Evolutionary conservation across 2,888 invertebrate genomes (phyloP), one percentile per base, ranked within the genome.

Genomic region (Beris morrisii): DNA sequence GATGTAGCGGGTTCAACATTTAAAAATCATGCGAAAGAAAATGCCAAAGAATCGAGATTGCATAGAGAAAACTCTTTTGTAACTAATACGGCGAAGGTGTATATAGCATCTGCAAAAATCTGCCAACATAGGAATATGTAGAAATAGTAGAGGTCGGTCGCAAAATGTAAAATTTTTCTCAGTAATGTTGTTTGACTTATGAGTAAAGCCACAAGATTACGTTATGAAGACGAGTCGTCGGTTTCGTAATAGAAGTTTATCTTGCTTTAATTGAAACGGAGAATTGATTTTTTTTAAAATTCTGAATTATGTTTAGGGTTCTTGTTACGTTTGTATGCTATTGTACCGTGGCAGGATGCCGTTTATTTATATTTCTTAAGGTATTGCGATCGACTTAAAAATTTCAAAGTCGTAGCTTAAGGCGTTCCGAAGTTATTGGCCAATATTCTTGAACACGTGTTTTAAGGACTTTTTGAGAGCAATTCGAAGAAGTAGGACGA

Each of bases 11-110:
- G 50, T 50, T 50, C 50, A 61, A 22, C 22, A 61, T 52, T 67
- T 68, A 54, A 50, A 65, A 65, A 50, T 64, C 67, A 64, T 57
- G 64, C 56, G 64, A 67, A 57, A 53, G 58, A 56, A 67, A 63
- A 67, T 67, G 64, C 67, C 64, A 61, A 61, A 50, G 61, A 61
- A 52, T 50, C 61, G 61, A 50, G 43, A 61, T 46, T 50, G 31
- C 15, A 52, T 38, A 38, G 30, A 15, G 56, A 43, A 56, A 43
- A 38, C 6, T 38, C 38, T 38, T 38, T 38, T 38, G 38, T 38
- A 38, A 38, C 38, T 9, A 38, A 38, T 38, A 38, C 38, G 38
- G 38, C 38, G 38, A 38, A n/a, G 31, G 48, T 13, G 13, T 52
- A 28, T 28, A 54, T 31, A 15, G 56, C 7, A 7, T 15, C 13